These are phyloP conservation scores for Spilogale gracilis DNA, from an alignment of 2,113 vertebrate genomes.

Conservation along the genomic window DNA sequence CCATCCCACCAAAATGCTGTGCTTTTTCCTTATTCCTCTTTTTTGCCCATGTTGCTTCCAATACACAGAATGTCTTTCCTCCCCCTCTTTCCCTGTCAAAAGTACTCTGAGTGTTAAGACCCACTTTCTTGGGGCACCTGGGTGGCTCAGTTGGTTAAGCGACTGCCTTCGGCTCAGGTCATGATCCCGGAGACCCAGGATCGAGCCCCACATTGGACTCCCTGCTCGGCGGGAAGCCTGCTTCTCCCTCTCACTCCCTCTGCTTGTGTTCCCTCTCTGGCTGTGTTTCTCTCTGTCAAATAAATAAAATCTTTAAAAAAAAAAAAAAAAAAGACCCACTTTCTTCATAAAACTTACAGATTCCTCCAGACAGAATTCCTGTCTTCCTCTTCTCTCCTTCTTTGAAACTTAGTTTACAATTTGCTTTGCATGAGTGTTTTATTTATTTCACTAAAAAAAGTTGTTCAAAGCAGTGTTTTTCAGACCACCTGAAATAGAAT, in stretches of 20 bases:
- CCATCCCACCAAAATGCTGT: neutral
- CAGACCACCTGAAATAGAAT: neutral
- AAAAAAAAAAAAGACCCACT: neutral
- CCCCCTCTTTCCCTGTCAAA: neutral
- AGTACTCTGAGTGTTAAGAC: neutral
- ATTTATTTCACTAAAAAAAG: neutral
- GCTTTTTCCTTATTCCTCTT: neutral
- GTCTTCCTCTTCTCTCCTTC: neutral
- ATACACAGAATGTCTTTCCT: neutral
- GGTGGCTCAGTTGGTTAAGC: too few relatives aligned
- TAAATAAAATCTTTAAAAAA: too few relatives aligned
- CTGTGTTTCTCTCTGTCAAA: too few relatives aligned
- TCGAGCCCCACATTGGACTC: too few relatives aligned
- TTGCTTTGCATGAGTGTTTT: neutral
- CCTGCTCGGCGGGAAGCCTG: too few relatives aligned
- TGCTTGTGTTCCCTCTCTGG: too few relatives aligned
- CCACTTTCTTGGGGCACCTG: neutral
- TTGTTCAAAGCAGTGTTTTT: conserved; percentile 20
- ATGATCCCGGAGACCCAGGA: too few relatives aligned
- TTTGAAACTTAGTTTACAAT: neutral
- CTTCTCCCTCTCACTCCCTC: too few relatives aligned
- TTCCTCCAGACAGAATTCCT: neutral
- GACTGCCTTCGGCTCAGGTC: too few relatives aligned
- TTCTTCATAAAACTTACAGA: neutral
- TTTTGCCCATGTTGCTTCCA: neutral